These are phyloP conservation scores for Drosophila acutilabella DNA, from an alignment of 2,888 invertebrate species.

Conservation along the genomic window DNA sequence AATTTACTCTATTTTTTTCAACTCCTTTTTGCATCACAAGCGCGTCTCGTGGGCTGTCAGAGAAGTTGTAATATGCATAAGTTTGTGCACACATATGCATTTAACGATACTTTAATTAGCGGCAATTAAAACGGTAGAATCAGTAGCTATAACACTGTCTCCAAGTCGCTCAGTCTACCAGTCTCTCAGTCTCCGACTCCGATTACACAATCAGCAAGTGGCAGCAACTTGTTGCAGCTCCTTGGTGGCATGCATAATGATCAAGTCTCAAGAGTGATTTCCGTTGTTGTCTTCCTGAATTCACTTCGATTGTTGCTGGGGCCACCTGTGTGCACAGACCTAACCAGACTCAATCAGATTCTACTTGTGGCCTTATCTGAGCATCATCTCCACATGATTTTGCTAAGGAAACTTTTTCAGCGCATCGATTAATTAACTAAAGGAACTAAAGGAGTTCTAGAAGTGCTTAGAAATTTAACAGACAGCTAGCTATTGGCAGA, in stretches of 20 bases:
- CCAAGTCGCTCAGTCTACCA: slow-evolving; percentile 6
- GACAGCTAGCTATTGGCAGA: background rate
- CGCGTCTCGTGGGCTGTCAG: slow-evolving; percentile 41
- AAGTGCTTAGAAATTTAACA: slow-evolving; percentile 10
- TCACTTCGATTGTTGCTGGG: slow-evolving; percentile 52
- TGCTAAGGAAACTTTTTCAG: slow-evolving; percentile 38
- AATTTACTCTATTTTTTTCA: slow-evolving; percentile 63
- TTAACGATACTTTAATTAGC: slow-evolving; percentile 75
- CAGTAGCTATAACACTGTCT: slow-evolving; percentile 21
- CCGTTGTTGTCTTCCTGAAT: slow-evolving; percentile 65
- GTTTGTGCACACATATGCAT: slow-evolving; percentile 55
- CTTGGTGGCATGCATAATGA: slow-evolving; percentile 71
- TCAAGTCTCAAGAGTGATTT: slow-evolving; percentile 65
- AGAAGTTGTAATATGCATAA: slow-evolving; percentile 52
- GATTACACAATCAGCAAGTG: slow-evolving; percentile 64
- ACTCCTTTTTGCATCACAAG: slow-evolving; percentile 1
- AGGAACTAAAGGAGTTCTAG: slow-evolving; percentile 13
- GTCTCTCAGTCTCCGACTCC: slow-evolving; percentile 15
- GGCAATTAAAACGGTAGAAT: slow-evolving; percentile 73
- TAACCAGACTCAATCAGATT: slow-evolving; percentile 7
- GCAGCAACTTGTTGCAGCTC: slow-evolving; percentile 26
- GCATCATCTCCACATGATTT: slow-evolving; percentile 47
- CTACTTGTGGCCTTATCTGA: slow-evolving; percentile 13
- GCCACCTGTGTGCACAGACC: slow-evolving; percentile 53
- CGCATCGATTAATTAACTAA: slow-evolving; percentile 37